Evolutionary conservation across 2,888 invertebrate genomes (phyloP).

Genomic region (Dendrolimus pini): DNA sequence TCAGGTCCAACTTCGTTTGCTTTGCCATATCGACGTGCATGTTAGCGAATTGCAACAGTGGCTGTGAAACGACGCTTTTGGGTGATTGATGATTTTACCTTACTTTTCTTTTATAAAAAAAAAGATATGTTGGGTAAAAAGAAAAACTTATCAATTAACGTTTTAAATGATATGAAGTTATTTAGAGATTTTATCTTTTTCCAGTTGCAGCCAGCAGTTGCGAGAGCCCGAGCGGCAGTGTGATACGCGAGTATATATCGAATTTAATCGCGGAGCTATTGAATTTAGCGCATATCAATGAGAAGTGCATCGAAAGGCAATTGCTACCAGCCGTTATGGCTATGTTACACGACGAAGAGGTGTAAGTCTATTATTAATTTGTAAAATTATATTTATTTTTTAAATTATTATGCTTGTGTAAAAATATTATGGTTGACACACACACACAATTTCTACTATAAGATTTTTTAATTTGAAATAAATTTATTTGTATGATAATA

Average conservation of each 20-base stretch:
- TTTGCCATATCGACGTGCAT: too few species aligned
- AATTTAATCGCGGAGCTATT: slow-evolving; percentile 43
- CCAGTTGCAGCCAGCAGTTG: slow-evolving; percentile 57
- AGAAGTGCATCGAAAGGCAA: slow-evolving; percentile 46
- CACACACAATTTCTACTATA: too few species aligned
- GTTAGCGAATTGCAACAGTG: too few species aligned
- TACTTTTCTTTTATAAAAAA: too few species aligned
- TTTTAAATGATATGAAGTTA: too few species aligned
- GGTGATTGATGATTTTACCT: too few species aligned
- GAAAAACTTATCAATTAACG: too few species aligned
- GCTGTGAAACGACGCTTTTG: too few species aligned
- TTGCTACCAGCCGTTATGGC: slow-evolving; percentile 50
- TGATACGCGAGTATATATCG: slow-evolving; percentile 46
- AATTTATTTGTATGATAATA: too few species aligned
- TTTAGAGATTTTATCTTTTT: background rate
- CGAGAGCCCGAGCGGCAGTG: slow-evolving; percentile 43
- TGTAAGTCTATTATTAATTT: slow-evolving; percentile 31
- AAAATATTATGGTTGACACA: background rate
- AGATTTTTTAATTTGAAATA: too few species aligned
- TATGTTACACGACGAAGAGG: slow-evolving; percentile 51
- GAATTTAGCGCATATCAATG: slow-evolving; percentile 34
- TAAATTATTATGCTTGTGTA: background rate
- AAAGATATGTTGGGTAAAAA: too few species aligned
- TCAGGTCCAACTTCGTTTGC: too few species aligned
- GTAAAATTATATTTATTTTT: background rate